Evolutionary conservation across 2,113 vertebrate species (phyloP), one percentile per base, ranked within the genome.

Genomic region (Ceyx margarethae): DNA sequence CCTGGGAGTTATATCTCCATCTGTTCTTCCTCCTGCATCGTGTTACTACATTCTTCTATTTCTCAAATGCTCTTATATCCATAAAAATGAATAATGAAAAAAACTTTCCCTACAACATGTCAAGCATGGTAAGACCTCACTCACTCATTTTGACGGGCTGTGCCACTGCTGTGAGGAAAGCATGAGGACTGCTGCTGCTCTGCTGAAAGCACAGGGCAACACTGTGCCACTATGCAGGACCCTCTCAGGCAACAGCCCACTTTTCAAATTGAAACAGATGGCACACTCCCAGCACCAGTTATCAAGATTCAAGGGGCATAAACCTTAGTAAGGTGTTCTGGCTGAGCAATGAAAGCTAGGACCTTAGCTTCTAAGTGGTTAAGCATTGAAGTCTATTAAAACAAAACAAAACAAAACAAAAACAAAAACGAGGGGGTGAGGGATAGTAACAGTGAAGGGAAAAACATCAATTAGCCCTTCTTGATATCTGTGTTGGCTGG

Each of bases 131-230:
- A 58, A 54, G 31, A 53, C 37, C 14, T 54, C 15, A 19, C 15
- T 28, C 1, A 0, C 13, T 29, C 1, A 0, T 62, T 33, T 21
- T 68, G 62, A 31, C 15, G 54, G 33, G 3, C 75, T 50, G 16
- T 67, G 40, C 28, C 23, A 13, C 50, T 2, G 2, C 22, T 73
- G 26, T 10, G 35, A 61, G 42, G n/a, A 73, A 29, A 48, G 11
- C 25, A 20, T 0, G 0, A n/a, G 3, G 31, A 75, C 22, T 91
- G 19, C 50, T 65, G 22, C 50, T 65, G 43, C 54, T 60, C 23
- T 5, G 1, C 28, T 33, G 23, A 4, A 1, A 77, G 22, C 42
- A 20, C 29, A 46, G 48, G 48, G 29, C 54, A 43, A 5, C 0
- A 1, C 50, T 46, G 42, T 57, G 37, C 40, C 9, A 3, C 46